Percentiles rank a stretch among this genome's conserved stretches.
These are phyloP conservation scores for Oegoconia quadripuncta DNA, from an alignment of 2,888 invertebrate genomes.

Conservation along the genomic window DNA sequence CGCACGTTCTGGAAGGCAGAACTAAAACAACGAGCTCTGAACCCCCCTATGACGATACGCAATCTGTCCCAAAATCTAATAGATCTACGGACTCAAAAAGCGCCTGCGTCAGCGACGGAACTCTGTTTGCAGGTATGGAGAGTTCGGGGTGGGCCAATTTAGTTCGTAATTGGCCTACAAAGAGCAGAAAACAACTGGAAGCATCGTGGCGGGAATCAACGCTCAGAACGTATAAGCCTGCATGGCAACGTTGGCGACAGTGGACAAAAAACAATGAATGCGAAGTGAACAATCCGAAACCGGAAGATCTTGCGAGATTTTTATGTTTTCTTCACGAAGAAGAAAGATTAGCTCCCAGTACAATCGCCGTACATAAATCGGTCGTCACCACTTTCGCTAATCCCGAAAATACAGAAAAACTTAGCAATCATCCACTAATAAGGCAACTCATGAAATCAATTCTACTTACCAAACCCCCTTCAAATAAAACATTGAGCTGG, in stretches of 20 bases:
- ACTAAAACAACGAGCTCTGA: background rate
- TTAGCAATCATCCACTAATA: conserved; percentile 11
- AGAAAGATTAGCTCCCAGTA: conserved; percentile 2
- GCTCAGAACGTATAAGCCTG: conserved; percentile 16
- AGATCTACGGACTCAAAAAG: conserved; percentile 15
- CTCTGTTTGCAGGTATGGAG: conserved; percentile 21
- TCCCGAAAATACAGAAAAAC: background rate
- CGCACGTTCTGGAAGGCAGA: conserved; percentile 5
- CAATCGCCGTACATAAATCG: too few species aligned
- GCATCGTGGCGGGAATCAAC: conserved; percentile 20
- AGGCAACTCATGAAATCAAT: conserved; percentile 4
- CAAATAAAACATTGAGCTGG: too few species aligned
- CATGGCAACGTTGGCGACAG: conserved; percentile 13
- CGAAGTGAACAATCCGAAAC: background rate
- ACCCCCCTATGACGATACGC: conserved; percentile 7
- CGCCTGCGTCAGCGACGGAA: conserved; percentile 12
- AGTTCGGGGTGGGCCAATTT: conserved; percentile 20
- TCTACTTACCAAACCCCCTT: too few species aligned
- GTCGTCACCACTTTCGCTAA: conserved; percentile 7
- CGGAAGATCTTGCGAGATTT: conserved; percentile 2
- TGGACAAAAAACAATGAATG: conserved; percentile 5
- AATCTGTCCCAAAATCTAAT: conserved; percentile 13
- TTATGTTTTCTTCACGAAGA: conserved; percentile 1
- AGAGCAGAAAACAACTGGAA: conserved; percentile 4
- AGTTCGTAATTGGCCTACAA: background rate